Base-by-base conservation (phyloP, 2,888 invertebrate species). In the Monochamus alternatus region DNA sequence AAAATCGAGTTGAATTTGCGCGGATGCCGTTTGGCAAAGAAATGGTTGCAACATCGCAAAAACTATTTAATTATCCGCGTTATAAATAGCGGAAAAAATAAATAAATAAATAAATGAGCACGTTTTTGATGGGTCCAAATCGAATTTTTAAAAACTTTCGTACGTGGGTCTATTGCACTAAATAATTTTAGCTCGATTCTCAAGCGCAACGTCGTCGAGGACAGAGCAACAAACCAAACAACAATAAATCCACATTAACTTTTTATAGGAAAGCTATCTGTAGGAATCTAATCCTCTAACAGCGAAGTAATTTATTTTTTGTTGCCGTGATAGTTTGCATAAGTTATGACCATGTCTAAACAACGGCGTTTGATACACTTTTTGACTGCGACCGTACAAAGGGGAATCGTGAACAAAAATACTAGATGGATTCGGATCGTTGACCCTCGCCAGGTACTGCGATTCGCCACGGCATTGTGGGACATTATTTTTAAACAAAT, bases 341-440 rank as follows among this genome's bases (percentile, higher is more conserved):
- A 79, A 75, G 73, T 77, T 76, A 79, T 79, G 72, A 77, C 79
- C 79, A 67, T 74, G 65, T 68, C 79, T 63, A 77, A 79, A 68
- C 64, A 22, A 43, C 22, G 67, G 68, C 58, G 75, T 77, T 79
- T 77, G 79, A 75, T 77, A 79, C 79, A 77, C 77, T 77, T 77
- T 77, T 79, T 77, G 74, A 32, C 60, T 62, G 74, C 31, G 58
- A 32, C 55, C 22, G n/a, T 58, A 72, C 52, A 75, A 73, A 73
- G 64, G 65, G 63, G 60, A 69, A 69, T 64, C 43, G 75, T 76
- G 73, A 73, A 69, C 59, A 75, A 75, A 73, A 67, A 69, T 73
- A 73, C 68, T 62, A 67, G 60, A 60, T 63, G 58, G 74, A 68
- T 64, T 69, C 68, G 69, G 76, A 67, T 71, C 75, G 64, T 47